Evolutionary conservation across 2,113 vertebrate genomes (phyloP).

Genomic region (Neopipo cinnamomea): DNA sequence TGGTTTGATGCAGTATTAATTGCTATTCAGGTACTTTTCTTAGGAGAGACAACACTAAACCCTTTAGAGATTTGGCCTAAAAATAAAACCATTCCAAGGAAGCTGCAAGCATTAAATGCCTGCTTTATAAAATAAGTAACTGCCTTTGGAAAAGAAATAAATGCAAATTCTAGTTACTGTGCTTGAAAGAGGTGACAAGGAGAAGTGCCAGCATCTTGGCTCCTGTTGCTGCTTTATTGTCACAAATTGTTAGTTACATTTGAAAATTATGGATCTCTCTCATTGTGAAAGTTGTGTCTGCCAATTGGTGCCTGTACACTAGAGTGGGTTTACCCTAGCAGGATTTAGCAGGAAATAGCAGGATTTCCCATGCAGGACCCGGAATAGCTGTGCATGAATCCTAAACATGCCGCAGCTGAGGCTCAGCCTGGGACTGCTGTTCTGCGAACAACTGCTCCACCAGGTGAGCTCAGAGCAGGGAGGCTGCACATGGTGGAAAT

Average conservation of each 20-base stretch:
- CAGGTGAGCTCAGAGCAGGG: background rate
- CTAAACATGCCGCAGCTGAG: background rate
- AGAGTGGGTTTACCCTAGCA: constrained; percentile 49
- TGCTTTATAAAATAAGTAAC: constrained; percentile 42
- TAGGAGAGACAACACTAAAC: background rate
- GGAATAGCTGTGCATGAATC: background rate
- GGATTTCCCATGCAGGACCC: constrained; percentile 46
- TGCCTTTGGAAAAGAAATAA: constrained; percentile 51
- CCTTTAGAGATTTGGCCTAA: background rate
- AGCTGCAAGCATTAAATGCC: background rate
- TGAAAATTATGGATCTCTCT: constrained; percentile 50
- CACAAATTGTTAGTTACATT: constrained; percentile 70
- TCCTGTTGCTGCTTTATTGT: constrained; percentile 38
- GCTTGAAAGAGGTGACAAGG: constrained; percentile 48
- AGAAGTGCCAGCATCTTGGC: constrained; percentile 59
- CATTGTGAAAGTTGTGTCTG: constrained; percentile 30
- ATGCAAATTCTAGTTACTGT: constrained; percentile 26
- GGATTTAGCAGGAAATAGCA: constrained; percentile 53
- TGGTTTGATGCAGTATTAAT: background rate
- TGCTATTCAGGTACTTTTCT: background rate
- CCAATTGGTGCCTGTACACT: constrained; percentile 60
- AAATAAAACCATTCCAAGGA: background rate
- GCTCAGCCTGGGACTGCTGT: background rate
- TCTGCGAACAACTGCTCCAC: background rate
- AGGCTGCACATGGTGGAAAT: background rate